Conservation (phyloP, 2,888 invertebrate species). For the Tanytarsus gracilentus region DNA sequence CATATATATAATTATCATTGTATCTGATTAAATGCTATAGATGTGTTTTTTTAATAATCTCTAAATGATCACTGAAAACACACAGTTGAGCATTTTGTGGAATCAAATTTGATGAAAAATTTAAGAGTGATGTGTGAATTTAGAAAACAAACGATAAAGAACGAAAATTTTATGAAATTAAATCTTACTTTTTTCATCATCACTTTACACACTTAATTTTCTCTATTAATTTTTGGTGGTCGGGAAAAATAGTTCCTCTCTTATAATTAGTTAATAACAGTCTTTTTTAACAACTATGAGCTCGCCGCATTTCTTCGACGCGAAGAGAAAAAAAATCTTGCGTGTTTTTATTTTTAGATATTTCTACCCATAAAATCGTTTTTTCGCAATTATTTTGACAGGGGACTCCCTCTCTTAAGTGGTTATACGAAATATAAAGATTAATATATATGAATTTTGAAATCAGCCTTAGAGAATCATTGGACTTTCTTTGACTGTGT, state of each 20-base stretch:
- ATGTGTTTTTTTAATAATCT: not conserved
- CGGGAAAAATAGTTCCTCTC: too few species aligned
- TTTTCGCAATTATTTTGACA: constrained; percentile 18
- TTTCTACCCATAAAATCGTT: not conserved
- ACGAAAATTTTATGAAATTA: not conserved
- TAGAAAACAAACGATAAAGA: too few species aligned
- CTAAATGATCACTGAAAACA: not conserved
- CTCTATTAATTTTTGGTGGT: not conserved
- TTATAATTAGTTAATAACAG: too few species aligned
- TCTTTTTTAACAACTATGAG: too few species aligned
- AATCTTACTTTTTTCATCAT: constrained; percentile 8
- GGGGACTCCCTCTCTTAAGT: constrained; percentile 1
- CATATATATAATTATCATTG: too few species aligned
- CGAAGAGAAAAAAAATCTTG: too few species aligned
- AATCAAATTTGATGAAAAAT: constrained; percentile 7
- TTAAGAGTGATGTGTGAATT: not conserved
- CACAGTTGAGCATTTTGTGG: not conserved
- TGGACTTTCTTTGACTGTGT: too few species aligned
- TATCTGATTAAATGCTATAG: too few species aligned
- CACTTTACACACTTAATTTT: not conserved
- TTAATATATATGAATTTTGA: not conserved
- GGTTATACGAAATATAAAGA: not conserved
- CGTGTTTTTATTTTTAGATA: constrained; percentile 23
- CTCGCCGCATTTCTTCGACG: too few species aligned
- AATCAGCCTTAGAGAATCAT: not conserved